Base-by-base conservation (phyloP, 2,888 invertebrate genomes). In the Parnassius mnemosyne region DNA sequence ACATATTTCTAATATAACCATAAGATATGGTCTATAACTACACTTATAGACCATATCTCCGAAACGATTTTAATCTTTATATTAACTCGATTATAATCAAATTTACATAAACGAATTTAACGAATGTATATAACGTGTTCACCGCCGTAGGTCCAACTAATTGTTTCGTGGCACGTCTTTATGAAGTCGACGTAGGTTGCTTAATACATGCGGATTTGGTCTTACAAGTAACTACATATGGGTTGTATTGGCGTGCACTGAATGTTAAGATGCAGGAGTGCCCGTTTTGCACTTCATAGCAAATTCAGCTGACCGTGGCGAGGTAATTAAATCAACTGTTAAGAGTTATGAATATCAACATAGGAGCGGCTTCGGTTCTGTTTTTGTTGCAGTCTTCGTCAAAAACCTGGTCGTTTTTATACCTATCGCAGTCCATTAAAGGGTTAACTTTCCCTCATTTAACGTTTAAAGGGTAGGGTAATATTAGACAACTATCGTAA, bases 281-380 rank as follows among this genome's bases (percentile, higher is more conserved):
- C 49, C 12, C n/a, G 54, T 52, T 59, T 59, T 51, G 55, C 59
- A 56, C 56, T 60, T 53, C 52, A 56, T 55, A 60, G 63, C 52
- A 34, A 59, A 56, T 53, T 56, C 63, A 63, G 63, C 60, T 60
- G 63, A 63, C 63, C 63, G 63, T 63, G 56, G 55, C 52, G 54
- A 41, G 59, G 63, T 63, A 63, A 63, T 63, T 63, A 63, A 63
- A 63, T 63, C 60, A 63, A 60, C 60, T 60, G 56, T 60, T 60
- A 56, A 53, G 54, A 58, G 55, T 56, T 63, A 59, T 52, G 56
- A 63, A 60, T 60, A 63, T 53, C 55, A 34, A 42, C 20, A 25
- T 34, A 42, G 53, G 47, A 3, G 50, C 16, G 7, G 20, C 20
- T 53, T 46, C 13, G 5, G 42, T 49, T 49, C 46, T 20, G 50